phyloP scores from a whole-genome alignment of 2,797 vertebrate genomes.

The Botia kubotai region DNA sequence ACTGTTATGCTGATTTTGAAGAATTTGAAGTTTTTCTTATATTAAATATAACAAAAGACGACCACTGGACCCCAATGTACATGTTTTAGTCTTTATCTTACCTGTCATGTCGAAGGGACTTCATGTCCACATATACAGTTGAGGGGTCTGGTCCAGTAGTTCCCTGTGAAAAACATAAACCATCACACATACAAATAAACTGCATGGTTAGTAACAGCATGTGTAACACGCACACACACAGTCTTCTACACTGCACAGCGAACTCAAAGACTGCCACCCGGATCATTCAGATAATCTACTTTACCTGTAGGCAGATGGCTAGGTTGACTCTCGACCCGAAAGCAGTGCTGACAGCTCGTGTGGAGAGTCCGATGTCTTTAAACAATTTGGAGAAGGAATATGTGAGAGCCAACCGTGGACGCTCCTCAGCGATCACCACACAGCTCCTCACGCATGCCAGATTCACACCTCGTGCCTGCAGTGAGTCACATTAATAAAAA shows the following conservation, averaged over 20 bases:
- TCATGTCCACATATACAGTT: constrained; percentile 97
- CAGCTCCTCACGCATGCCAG: constrained; percentile 94
- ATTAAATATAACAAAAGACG: not conserved
- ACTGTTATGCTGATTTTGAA: too few species aligned
- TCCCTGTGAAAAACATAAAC: constrained; percentile 80
- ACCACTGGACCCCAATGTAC: not conserved
- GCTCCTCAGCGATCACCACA: constrained; percentile 95
- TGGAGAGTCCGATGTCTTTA: constrained; percentile 93
- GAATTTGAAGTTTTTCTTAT: not conserved
- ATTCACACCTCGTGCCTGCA: constrained; percentile 90
- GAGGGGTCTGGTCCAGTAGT: constrained; percentile 97
- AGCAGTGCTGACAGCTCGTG: constrained; percentile 94
- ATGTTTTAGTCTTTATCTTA: constrained; percentile 60
- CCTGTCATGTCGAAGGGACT: constrained; percentile 97
- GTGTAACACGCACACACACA: not conserved
- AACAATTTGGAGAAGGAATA: constrained; percentile 99
- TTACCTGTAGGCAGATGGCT: constrained; percentile 95
- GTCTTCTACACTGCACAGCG: not conserved
- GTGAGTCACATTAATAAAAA: constrained; percentile 1
- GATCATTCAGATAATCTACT: constrained; percentile 3
- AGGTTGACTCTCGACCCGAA: constrained; percentile 98
- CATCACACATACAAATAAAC: constrained; percentile 59
- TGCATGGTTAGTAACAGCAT: constrained; percentile 48
- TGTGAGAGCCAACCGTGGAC: constrained; percentile 88
- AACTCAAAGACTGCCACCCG: not conserved